These are phyloP conservation scores for Solea solea DNA, from an alignment of 2,113 vertebrate species.

Conservation along the genomic window DNA sequence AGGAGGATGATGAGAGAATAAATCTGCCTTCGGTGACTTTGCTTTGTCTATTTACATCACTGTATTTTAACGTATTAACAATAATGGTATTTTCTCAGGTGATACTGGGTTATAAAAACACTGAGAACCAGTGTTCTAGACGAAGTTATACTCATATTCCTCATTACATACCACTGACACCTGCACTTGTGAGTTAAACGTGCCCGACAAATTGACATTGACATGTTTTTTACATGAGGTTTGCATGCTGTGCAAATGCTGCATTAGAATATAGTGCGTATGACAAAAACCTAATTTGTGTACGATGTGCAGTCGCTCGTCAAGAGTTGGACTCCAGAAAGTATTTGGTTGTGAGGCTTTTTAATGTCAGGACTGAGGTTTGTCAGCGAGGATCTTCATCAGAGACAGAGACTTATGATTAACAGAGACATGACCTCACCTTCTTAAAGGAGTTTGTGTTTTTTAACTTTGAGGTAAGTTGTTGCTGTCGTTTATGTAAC, in stretches of 20 bases:
- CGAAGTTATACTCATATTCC: too few relatives aligned
- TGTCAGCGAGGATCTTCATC: not conserved
- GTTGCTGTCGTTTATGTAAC: too few relatives aligned
- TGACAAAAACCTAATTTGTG: slow-evolving; percentile 54
- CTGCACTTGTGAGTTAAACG: too few relatives aligned
- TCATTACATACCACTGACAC: too few relatives aligned
- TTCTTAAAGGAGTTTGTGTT: slow-evolving; percentile 2
- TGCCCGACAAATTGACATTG: slow-evolving; percentile 1
- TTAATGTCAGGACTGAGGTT: not conserved
- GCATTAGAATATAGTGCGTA: not conserved
- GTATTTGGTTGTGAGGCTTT: not conserved
- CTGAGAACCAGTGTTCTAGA: too few relatives aligned
- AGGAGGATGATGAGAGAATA: too few relatives aligned
- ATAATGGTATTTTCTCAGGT: too few relatives aligned
- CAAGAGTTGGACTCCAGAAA: slow-evolving; percentile 1
- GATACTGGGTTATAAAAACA: too few relatives aligned
- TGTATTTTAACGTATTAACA: too few relatives aligned
- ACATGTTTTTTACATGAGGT: slow-evolving; percentile 58
- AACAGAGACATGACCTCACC: not conserved
- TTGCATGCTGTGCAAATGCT: slow-evolving; percentile 64
- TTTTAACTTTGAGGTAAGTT: slow-evolving; percentile 1
- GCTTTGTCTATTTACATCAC: too few relatives aligned
- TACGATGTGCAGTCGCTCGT: not conserved
- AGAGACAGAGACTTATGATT: not conserved
- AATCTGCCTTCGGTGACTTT: too few relatives aligned